Evolutionary conservation across 1,140 invertebrate species (phyloP).

Genomic region (Portunus trituberculatus): DNA sequence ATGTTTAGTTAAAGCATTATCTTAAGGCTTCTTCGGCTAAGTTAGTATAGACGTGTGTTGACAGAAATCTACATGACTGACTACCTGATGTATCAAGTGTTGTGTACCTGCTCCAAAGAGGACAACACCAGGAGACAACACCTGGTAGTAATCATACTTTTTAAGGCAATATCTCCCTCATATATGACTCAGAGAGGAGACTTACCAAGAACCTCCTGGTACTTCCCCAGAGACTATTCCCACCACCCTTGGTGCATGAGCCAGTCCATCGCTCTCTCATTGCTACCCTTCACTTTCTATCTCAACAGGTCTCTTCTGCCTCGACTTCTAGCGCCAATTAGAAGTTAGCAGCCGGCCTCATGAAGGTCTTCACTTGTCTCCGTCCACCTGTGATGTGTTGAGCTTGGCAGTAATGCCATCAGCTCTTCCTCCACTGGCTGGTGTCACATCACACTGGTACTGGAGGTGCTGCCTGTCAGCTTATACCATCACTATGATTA

Average conservation of each 20-base stretch:
- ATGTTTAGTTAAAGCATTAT: not conserved
- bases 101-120: not conserved
- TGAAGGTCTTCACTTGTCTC: not conserved
- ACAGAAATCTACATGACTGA: not conserved
- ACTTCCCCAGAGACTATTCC: not conserved
- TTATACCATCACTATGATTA: not conserved
- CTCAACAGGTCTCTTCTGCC: constrained; percentile 18
- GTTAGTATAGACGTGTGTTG: not conserved
- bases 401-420: not conserved
- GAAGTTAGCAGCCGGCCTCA: not conserved
- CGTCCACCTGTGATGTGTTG: not conserved
- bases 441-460: not conserved
- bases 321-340: constrained; percentile 10
- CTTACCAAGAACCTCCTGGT: not conserved
- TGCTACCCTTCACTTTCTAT: not conserved
- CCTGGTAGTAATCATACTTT: not conserved
- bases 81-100: not conserved
- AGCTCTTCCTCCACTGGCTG: not conserved
- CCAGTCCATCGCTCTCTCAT: not conserved
- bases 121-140: not conserved
- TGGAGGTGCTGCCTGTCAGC: not conserved
- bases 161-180: not conserved
- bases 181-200: not conserved
- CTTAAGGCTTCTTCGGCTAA: not conserved
- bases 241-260: not conserved